Conservation (phyloP, 2,888 invertebrate species). For the Anorthoa munda region DNA sequence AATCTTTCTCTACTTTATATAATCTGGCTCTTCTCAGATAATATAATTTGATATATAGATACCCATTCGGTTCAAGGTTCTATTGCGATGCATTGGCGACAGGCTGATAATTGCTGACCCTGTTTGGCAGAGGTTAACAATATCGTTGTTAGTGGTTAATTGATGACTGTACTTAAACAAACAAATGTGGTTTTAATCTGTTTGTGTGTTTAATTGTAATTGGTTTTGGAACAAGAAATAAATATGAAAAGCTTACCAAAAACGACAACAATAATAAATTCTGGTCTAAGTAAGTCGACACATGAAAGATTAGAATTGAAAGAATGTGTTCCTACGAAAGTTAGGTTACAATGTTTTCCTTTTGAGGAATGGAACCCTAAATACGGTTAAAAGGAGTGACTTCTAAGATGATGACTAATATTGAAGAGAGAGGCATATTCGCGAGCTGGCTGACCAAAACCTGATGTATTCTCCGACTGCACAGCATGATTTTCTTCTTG, state of each 20-base stretch:
- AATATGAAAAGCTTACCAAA: rapidly evolving
- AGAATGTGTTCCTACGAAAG: too few species aligned
- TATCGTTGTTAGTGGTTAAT: constrained; percentile 38
- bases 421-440: too few species aligned
- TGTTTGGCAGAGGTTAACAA: constrained; percentile 46
- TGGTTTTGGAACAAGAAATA: not conserved
- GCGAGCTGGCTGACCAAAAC: too few species aligned
- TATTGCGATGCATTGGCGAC: constrained; percentile 40
- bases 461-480: too few species aligned
- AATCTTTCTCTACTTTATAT: constrained; percentile 10
- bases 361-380: too few species aligned
- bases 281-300: not conserved
- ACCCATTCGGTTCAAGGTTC: constrained; percentile 54
- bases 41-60: constrained; percentile 48
- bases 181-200: constrained; percentile 6
- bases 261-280: not conserved
- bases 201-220: not conserved
- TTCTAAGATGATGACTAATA: too few species aligned
- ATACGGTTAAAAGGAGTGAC: too few species aligned
- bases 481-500: too few species aligned
- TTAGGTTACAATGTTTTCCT: too few species aligned
- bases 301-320: too few species aligned
- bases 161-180: constrained; percentile 30
- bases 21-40: constrained; percentile 20
- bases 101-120: constrained; percentile 52